Evolutionary conservation across 2,113 vertebrate genomes (phyloP), one percentile per base, ranked within the genome.

Genomic region (Monopterus albus): DNA sequence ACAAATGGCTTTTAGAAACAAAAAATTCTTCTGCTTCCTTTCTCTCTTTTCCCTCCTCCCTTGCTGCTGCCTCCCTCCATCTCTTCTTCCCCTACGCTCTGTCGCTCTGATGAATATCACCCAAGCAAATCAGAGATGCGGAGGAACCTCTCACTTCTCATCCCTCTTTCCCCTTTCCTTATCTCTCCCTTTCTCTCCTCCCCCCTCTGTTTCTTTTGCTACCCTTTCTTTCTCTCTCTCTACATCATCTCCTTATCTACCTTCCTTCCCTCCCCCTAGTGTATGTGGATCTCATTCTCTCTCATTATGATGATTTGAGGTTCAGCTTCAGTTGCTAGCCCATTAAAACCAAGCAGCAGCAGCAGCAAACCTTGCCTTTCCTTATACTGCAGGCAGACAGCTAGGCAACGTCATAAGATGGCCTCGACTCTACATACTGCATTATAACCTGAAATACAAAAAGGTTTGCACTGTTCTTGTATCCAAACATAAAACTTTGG

Each of bases 281-380:
- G 72, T 79, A 87, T 82, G 65, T 82, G 77, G 76, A 84, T 81
- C 75, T 91, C 78, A 83, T 88, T 92, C 82, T 82, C 83, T 85
- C 83, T 90, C 82, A 88, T 90, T 91, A 90, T 78, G 75, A 84
- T 91, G 87, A 91, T 89, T 89, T 83, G 78, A 87, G 83, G 80
- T 88, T 87, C 80, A 81, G 88, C 87, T 87, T 89, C 83, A 87
- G 81, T 81, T 85, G 82, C 80, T 58, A 71, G 79, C 83, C 89
- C 72, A 88, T 90, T 89, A 89, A 91, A 90, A 84, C 65, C 66
- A 79, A 82, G 78, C 71, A 82, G 81, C 73, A 84, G 80, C 67
- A 75, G 53, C 64, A 49, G 71, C 57, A 69, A 72, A 28, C 53
- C 62, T 67, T 66, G 75, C 45, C 66, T 85, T 49, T 74, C 69